These are phyloP conservation scores for Steinernema scapterisci DNA, from an alignment of 2,888 invertebrate genomes.

Conservation along the genomic window DNA sequence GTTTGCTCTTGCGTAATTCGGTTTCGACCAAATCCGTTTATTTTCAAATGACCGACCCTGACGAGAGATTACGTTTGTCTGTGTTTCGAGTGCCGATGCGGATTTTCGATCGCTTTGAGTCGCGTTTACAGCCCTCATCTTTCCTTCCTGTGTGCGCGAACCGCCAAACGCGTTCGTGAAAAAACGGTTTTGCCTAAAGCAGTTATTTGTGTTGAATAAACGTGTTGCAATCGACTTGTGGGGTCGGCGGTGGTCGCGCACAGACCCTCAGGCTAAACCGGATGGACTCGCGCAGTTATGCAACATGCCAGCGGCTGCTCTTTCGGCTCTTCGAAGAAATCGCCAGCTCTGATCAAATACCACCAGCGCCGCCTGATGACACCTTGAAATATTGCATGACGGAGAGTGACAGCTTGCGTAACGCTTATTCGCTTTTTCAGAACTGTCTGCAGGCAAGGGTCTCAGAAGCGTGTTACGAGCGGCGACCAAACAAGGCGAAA, in stretches of 20 bases:
- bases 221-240: neutral
- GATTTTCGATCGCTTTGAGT: too few species aligned
- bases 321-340: neutral
- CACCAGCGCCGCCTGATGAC: neutral
- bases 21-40: slow-evolving; percentile 15
- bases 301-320: neutral
- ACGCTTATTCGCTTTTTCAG: neutral
- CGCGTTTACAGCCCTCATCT: too few species aligned
- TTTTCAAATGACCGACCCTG: neutral
- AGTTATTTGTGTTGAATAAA: neutral
- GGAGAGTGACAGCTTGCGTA: neutral
- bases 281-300: neutral
- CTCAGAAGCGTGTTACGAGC: slow-evolving; percentile 4
- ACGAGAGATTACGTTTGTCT: slow-evolving; percentile 3
- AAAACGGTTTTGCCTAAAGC: neutral
- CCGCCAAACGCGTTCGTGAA: neutral
- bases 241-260: neutral
- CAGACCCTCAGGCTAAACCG: neutral
- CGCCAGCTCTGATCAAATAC: neutral
- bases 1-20: neutral
- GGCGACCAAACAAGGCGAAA: neutral
- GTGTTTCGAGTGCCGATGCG: neutral
- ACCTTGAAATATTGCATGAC: neutral
- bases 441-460: neutral
- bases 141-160: neutral